Evolutionary conservation across 2,797 vertebrate species (phyloP).

Genomic region (Mormyrops boulengeri): DNA sequence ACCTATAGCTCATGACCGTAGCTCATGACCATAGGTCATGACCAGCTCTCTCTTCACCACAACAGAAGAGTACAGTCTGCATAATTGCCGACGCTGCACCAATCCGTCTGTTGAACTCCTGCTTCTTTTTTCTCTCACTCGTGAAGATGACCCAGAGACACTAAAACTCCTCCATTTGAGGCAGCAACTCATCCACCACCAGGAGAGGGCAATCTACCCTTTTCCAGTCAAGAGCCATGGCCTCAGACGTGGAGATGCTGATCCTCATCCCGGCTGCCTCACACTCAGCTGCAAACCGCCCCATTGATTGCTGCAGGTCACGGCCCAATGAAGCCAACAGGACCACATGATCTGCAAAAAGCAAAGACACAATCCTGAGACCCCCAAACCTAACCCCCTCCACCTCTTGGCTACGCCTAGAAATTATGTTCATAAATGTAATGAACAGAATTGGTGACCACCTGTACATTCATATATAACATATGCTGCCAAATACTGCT

Average conservation of each 20-base stretch:
- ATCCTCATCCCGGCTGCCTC: not conserved
- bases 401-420: not conserved
- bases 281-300: not conserved
- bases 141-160: not conserved
- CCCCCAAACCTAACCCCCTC: not conserved
- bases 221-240: not conserved
- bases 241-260: not conserved
- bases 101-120: not conserved
- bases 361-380: not conserved
- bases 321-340: not conserved
- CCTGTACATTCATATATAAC: not conserved
- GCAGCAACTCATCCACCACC: not conserved
- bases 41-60: not conserved
- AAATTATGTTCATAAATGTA: not conserved
- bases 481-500: not conserved
- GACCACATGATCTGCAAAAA: not conserved
- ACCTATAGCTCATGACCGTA: not conserved
- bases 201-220: not conserved
- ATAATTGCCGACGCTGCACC: not conserved
- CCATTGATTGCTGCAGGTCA: not conserved
- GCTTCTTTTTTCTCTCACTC: not conserved
- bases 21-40: not conserved
- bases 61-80: not conserved
- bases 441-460: not conserved
- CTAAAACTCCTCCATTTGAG: not conserved